These are phyloP conservation scores for Drosophila neotestacea DNA, from an alignment of 2,888 invertebrate species.

Conservation along the genomic window DNA sequence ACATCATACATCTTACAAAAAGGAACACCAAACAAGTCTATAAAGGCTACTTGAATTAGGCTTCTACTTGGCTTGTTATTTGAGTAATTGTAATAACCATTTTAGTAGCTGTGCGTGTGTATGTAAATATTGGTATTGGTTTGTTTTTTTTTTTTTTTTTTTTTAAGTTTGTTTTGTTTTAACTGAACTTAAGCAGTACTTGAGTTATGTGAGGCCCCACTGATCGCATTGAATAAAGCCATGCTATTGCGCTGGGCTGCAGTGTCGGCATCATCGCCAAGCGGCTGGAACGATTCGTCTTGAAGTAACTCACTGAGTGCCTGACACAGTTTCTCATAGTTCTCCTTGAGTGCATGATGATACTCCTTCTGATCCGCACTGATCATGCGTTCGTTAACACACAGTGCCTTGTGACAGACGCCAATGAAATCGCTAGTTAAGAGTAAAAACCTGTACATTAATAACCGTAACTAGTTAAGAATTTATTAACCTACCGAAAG, in stretches of 20 bases:
- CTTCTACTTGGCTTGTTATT: constrained; percentile 65
- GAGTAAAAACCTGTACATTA: neutral
- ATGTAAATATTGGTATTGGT: constrained; percentile 40
- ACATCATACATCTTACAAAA: constrained; percentile 53
- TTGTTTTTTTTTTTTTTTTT: constrained; percentile 22
- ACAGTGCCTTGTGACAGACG: constrained; percentile 95
- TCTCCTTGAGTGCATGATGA: constrained; percentile 94
- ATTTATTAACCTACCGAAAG: constrained; percentile 88
- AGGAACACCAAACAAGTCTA: constrained; percentile 68
- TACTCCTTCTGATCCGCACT: constrained; percentile 96
- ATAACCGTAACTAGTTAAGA: neutral
- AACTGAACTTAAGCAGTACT: constrained; percentile 89
- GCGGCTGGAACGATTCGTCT: constrained; percentile 88
- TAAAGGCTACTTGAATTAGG: constrained; percentile 53
- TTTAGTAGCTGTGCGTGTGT: constrained; percentile 69
- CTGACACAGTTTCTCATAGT: constrained; percentile 94
- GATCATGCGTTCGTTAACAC: constrained; percentile 95
- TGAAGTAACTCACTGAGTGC: constrained; percentile 91
- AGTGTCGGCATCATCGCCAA: constrained; percentile 85
- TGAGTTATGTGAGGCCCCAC: constrained; percentile 92
- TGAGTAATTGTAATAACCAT: constrained; percentile 43
- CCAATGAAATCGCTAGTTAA: constrained; percentile 92
- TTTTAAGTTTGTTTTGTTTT: constrained; percentile 22
- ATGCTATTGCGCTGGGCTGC: constrained; percentile 91
- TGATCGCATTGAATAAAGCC: constrained; percentile 92